Evolutionary conservation across 2,888 invertebrate genomes (phyloP).

Genomic region (Drosophila diplacantha): DNA sequence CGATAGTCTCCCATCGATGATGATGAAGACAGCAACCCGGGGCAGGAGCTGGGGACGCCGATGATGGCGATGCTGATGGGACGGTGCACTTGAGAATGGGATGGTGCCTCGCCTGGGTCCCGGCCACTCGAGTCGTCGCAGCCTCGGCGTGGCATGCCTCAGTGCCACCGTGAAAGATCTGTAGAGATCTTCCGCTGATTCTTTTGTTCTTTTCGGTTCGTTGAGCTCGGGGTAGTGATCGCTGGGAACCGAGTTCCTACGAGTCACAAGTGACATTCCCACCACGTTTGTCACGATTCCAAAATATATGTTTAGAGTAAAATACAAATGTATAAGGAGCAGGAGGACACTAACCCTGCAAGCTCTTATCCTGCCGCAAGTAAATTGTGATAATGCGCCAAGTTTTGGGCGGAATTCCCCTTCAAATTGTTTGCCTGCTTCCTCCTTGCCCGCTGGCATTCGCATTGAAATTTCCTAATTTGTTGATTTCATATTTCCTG

Average conservation of each 20-base stretch:
- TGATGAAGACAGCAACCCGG: conserved; percentile 15
- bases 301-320: background rate
- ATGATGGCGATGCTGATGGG: conserved; percentile 18
- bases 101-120: conserved; percentile 35
- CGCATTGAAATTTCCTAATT: conserved; percentile 55
- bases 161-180: conserved; percentile 21
- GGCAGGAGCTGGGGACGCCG: background rate
- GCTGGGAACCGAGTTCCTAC: conserved; percentile 14
- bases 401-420: background rate
- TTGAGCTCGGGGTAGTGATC: conserved; percentile 6
- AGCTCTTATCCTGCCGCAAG: no score
- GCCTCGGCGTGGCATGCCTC: conserved; percentile 19
- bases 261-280: background rate
- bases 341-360: no score
- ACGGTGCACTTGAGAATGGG: conserved; percentile 40
- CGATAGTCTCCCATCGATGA: conserved; percentile 57
- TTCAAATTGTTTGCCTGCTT: background rate
- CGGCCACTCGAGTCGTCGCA: conserved; percentile 25
- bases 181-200: conserved; percentile 14
- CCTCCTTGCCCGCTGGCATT: background rate
- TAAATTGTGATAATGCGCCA: background rate
- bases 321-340: no score
- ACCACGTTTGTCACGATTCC: background rate
- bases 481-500: conserved; percentile 64
- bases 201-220: conserved; percentile 23